Evolutionary conservation across 1,140 invertebrate genomes (phyloP).

Genomic region (Xylocopa sonorina): DNA sequence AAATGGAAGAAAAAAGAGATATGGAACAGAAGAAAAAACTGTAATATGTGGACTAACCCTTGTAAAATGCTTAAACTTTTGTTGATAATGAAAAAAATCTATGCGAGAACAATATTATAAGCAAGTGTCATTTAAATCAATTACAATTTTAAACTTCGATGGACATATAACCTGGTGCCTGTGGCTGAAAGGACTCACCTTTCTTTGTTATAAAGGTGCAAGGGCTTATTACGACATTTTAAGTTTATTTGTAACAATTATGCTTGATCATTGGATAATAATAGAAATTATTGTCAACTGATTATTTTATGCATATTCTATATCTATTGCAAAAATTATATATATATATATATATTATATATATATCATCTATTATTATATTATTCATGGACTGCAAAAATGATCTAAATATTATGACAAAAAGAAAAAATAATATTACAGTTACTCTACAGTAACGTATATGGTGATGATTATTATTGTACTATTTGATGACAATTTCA

Average conservation of each 20-base stretch:
- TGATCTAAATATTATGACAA: constrained; percentile 63
- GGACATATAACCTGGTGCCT: constrained; percentile 78
- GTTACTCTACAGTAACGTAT: constrained; percentile 68
- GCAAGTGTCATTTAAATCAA: constrained; percentile 77
- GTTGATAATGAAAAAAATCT: constrained; percentile 80
- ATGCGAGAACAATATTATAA: constrained; percentile 78
- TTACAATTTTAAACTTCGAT: constrained; percentile 75
- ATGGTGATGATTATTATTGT: constrained; percentile 70
- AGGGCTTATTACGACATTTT: constrained; percentile 69
- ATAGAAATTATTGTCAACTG: constrained; percentile 68
- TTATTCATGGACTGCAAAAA: constrained; percentile 69
- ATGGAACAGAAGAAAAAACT: constrained; percentile 63
- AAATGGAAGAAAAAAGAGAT: constrained; percentile 64
- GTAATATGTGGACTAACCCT: constrained; percentile 76
- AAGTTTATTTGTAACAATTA: constrained; percentile 70
- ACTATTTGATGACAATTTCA: constrained; percentile 72
- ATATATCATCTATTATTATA: constrained; percentile 67
- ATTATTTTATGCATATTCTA: constrained; percentile 71
- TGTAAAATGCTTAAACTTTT: constrained; percentile 81
- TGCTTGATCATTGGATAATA: constrained; percentile 70
- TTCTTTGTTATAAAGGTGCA: constrained; percentile 72
- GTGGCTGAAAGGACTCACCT: constrained; percentile 72
- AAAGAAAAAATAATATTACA: constrained; percentile 67
- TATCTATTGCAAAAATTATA: constrained; percentile 67
- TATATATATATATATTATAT: constrained; percentile 52